Percentiles rank a stretch among this genome's conserved stretches.
Evolutionary conservation across 2,888 invertebrate species (phyloP).

Genomic region (Mesorhabditis spiculigera): DNA sequence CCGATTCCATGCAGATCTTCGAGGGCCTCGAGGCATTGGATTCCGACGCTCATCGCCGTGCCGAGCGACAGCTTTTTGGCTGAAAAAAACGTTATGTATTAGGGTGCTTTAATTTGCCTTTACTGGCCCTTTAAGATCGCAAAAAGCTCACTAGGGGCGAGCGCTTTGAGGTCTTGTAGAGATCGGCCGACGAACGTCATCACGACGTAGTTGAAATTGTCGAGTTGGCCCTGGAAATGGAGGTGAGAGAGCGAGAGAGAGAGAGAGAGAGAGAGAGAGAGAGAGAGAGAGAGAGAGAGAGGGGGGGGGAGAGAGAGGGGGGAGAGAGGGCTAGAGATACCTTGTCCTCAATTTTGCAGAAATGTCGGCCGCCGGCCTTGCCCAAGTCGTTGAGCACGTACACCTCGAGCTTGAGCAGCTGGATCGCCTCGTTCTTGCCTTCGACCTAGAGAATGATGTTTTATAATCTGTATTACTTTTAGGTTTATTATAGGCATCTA

Average conservation of each 20-base stretch:
- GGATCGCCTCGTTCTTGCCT: constrained; percentile 43
- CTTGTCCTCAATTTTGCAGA: constrained; percentile 53
- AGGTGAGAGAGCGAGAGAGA: too few relatives aligned
- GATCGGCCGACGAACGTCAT: constrained; percentile 51
- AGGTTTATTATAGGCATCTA: not conserved
- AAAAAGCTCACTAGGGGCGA: constrained; percentile 16
- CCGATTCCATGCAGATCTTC: constrained; percentile 52
- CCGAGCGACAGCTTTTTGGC: constrained; percentile 27
- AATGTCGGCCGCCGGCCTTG: constrained; percentile 42
- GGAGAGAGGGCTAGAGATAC: constrained; percentile 28
- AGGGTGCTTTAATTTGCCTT: constrained; percentile 3
- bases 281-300: too few relatives aligned
- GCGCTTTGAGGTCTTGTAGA: constrained; percentile 29
- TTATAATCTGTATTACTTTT: not conserved
- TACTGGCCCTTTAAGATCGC: constrained; percentile 19
- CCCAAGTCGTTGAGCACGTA: constrained; percentile 40
- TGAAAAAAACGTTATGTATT: constrained; percentile 14
- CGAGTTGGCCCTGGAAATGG: constrained; percentile 17
- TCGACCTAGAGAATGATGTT: constrained; percentile 22
- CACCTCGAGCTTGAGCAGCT: constrained; percentile 53
- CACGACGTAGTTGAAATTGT: constrained; percentile 46
- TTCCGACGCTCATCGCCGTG: constrained; percentile 43
- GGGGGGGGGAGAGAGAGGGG: too few relatives aligned
- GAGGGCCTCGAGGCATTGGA: constrained; percentile 49
- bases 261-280: too few relatives aligned